Conservation (phyloP, 2,113 vertebrate species). For the Paedocypris sp. region DNA sequence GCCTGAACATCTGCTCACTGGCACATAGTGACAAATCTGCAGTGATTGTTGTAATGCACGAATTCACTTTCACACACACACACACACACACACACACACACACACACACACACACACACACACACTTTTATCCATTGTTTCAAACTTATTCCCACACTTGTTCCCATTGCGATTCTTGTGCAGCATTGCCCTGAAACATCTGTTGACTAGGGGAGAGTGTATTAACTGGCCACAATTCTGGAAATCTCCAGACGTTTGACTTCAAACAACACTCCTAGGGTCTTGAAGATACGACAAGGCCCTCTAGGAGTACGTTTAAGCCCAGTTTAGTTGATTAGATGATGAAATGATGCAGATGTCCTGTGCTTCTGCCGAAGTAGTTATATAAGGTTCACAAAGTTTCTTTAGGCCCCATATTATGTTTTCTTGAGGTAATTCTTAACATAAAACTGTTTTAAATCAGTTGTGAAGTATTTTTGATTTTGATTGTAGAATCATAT, state of each 20-base stretch:
- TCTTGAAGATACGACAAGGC: neutral
- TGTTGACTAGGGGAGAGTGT: neutral
- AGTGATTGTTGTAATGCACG: conserved; percentile 53
- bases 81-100: conserved; percentile 37
- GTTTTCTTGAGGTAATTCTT: too few relatives aligned
- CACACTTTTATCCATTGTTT: neutral
- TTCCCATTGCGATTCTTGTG: neutral
- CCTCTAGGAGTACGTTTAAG: neutral
- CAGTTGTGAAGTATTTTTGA: too few relatives aligned
- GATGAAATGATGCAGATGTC: neutral
- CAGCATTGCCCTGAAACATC: conserved; percentile 13
- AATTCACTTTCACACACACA: conserved; percentile 19
- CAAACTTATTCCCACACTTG: conserved; percentile 12
- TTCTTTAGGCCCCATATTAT: too few relatives aligned
- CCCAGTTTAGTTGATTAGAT: conserved; percentile 4
- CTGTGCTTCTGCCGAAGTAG: neutral
- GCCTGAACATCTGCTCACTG: conserved; percentile 64
- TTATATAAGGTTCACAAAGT: neutral
- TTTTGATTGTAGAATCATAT: too few relatives aligned
- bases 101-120: conserved; percentile 2
- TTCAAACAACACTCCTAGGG: neutral
- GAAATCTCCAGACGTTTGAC: neutral
- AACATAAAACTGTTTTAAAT: too few relatives aligned
- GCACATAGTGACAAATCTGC: conserved; percentile 58
- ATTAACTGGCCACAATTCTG: neutral